A percentile compares a stretch with the other conserved stretches of the same genome.
Conservation (phyloP, 1,140 invertebrate genomes). For the Drosophila sturtevanti region DNA sequence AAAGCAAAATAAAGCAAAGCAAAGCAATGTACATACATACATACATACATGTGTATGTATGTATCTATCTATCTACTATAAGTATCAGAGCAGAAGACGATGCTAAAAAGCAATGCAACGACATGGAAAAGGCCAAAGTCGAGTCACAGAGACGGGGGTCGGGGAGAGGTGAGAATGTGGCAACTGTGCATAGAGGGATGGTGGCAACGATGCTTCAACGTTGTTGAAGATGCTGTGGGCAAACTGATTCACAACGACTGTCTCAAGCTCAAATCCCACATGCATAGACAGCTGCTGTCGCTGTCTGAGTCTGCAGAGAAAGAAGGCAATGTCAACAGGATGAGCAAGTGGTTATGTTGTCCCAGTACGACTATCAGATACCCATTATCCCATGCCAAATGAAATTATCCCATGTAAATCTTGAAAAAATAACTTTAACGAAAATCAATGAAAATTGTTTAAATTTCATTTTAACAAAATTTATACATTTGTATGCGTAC, state of each 20-base stretch:
- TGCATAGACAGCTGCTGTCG: slow-evolving; percentile 67
- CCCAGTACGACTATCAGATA: neutral
- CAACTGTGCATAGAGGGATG: neutral
- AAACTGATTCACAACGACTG: slow-evolving; percentile 50
- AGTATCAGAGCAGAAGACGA: slow-evolving; percentile 44
- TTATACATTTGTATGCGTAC: no score
- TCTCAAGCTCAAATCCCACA: slow-evolving; percentile 71
- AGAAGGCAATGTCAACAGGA: slow-evolving; percentile 47
- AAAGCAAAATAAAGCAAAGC: slow-evolving; percentile 57
- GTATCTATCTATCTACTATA: no score
- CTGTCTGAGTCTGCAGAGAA: slow-evolving; percentile 34
- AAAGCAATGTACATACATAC: slow-evolving; percentile 27
- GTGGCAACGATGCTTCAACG: slow-evolving; percentile 7
- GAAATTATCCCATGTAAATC: neutral
- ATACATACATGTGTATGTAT: no score
- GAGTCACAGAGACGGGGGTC: neutral
- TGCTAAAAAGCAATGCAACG: slow-evolving; percentile 75
- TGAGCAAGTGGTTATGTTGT: neutral
- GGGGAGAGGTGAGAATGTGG: neutral
- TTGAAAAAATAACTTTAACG: no score
- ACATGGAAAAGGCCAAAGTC: slow-evolving; percentile 74
- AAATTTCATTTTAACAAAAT: no score
- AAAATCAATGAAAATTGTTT: no score
- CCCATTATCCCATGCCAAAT: neutral
- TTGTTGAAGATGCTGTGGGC: slow-evolving; percentile 36